Conservation (phyloP, 1,140 invertebrate species). For the Chironomus striatipennis region DNA sequence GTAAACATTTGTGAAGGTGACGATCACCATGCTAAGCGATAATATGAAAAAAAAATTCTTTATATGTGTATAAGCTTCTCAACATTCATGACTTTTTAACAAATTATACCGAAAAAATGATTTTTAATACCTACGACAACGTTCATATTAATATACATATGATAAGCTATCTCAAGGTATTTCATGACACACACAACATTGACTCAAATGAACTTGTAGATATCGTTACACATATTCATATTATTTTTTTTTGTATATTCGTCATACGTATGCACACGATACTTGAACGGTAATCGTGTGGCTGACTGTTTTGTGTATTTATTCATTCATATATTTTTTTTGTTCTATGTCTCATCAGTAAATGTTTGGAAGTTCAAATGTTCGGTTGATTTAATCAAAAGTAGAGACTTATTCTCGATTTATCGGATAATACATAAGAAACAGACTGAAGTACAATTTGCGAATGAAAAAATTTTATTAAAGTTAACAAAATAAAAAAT, state of each 20-base stretch:
- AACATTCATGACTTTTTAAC: too few relatives aligned
- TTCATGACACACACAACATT: background rate
- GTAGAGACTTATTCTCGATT: too few relatives aligned
- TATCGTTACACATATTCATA: background rate
- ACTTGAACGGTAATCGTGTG: conserved; percentile 11
- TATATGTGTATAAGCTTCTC: background rate
- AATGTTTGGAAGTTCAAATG: conserved; percentile 22
- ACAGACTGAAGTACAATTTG: background rate
- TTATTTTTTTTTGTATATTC: too few relatives aligned
- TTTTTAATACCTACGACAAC: too few relatives aligned
- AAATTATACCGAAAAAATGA: too few relatives aligned
- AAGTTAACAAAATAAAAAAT: too few relatives aligned
- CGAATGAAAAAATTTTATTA: too few relatives aligned
- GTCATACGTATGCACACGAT: background rate
- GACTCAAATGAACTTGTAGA: background rate
- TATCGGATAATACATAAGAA: too few relatives aligned
- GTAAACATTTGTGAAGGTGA: conserved; percentile 3
- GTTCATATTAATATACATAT: background rate
- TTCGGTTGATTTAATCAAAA: background rate
- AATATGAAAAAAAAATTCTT: background rate
- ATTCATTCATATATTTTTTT: background rate
- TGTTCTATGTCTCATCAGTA: background rate
- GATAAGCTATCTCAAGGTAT: conserved; percentile 20
- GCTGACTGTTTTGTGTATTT: background rate
- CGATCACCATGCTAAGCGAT: background rate